These are phyloP conservation scores for Clunio marinus DNA, from an alignment of 2,888 invertebrate genomes.

Conservation along the genomic window DNA sequence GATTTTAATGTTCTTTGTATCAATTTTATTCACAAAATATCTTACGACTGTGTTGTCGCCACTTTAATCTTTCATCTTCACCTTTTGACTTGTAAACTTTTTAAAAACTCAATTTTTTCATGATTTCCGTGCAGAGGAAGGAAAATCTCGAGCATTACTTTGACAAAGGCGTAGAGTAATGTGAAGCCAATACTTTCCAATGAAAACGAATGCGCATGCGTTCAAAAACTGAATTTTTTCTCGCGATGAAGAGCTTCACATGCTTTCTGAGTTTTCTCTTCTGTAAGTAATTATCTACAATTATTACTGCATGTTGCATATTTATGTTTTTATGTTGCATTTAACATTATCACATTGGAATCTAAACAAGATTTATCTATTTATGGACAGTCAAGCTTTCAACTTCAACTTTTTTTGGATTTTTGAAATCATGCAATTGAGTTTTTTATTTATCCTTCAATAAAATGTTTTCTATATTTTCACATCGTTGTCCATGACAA, in stretches of 20 bases:
- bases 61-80: neutral
- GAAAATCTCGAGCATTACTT: slow-evolving; percentile 21
- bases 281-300: no score
- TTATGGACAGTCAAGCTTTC: no score
- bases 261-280: slow-evolving; percentile 19
- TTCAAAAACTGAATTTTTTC: neutral
- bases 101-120: slow-evolving; percentile 29
- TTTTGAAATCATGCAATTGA: no score
- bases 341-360: no score
- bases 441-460: no score
- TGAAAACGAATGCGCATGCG: neutral
- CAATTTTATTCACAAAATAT: neutral
- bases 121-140: slow-evolving; percentile 7
- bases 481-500: no score
- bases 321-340: no score
- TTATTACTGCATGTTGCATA: no score
- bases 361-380: no score
- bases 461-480: no score
- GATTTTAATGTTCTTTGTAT: no score
- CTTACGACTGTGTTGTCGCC: neutral
- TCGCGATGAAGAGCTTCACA: slow-evolving; percentile 18
- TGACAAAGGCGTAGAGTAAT: slow-evolving; percentile 29
- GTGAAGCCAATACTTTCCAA: slow-evolving; percentile 28
- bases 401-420: no score
- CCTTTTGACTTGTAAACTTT: slow-evolving; percentile 30